These are phyloP conservation scores for Eristalinus aeneus DNA, from an alignment of 2,888 invertebrate genomes.

Conservation along the genomic window DNA sequence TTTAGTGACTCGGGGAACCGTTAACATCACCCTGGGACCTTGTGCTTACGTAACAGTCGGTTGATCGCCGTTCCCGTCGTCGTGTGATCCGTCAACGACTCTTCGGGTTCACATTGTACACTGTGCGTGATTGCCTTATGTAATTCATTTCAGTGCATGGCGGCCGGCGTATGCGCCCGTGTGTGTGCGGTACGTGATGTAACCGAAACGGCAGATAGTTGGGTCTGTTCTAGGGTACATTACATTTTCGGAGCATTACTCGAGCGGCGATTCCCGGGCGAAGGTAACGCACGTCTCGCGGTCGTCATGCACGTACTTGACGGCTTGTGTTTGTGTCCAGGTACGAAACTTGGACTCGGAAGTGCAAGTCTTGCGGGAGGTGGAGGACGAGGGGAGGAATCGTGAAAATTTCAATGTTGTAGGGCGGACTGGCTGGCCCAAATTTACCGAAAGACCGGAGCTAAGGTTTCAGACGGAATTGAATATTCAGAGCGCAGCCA, in stretches of 20 bases:
- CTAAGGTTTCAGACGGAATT: not conserved
- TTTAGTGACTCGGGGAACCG: slow-evolving; percentile 13
- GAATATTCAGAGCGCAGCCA: not conserved
- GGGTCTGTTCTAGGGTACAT: not conserved
- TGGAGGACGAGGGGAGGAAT: not conserved
- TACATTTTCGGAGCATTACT: not conserved
- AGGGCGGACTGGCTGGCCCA: not conserved
- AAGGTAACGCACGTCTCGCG: not conserved
- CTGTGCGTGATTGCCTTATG: not conserved
- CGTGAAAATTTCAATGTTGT: not conserved
- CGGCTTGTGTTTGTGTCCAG: not conserved
- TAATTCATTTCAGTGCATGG: not conserved
- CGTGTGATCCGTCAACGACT: not conserved
- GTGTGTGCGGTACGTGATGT: not conserved
- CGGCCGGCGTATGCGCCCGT: not conserved
- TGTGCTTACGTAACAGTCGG: not conserved
- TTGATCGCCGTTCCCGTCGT: not conserved
- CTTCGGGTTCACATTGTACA: not conserved
- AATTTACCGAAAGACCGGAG: not conserved
- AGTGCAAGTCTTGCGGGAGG: not conserved
- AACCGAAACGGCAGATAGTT: not conserved
- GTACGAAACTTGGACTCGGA: not conserved
- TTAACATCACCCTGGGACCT: not conserved
- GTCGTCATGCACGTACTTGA: not conserved
- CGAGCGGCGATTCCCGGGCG: not conserved